These are phyloP conservation scores for Lasiommata megera DNA, from an alignment of 2,888 invertebrate genomes.

Conservation along the genomic window DNA sequence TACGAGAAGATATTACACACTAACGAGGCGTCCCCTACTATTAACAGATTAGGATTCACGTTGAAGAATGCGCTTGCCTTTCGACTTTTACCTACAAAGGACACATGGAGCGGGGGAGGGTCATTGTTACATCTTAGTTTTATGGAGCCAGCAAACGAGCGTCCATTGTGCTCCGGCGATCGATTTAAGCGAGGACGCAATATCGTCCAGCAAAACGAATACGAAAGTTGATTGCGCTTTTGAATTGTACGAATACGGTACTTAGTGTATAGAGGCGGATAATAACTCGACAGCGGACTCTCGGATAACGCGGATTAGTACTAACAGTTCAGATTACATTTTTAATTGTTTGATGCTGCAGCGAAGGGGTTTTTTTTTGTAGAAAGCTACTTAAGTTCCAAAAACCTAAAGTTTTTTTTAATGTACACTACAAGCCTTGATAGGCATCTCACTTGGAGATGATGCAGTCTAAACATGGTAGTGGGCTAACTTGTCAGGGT, in stretches of 20 bases:
- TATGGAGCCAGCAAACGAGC: conserved; percentile 63
- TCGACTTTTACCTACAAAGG: conserved; percentile 30
- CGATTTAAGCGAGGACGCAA: conserved; percentile 60
- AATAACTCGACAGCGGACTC: conserved; percentile 34
- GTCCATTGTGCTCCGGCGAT: conserved; percentile 59
- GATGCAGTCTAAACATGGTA: too few species aligned
- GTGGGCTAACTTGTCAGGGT: too few species aligned
- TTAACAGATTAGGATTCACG: conserved; percentile 47
- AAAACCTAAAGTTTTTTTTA: too few species aligned
- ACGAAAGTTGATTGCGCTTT: conserved; percentile 57
- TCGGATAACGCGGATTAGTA: neutral
- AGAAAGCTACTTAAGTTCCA: too few species aligned
- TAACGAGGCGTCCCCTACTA: conserved; percentile 3
- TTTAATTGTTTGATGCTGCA: neutral
- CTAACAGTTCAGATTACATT: neutral
- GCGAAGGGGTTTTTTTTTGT: too few species aligned
- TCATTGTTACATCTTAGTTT: conserved; percentile 66
- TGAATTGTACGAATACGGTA: conserved; percentile 43
- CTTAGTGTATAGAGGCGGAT: conserved; percentile 36
- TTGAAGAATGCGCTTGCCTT: conserved; percentile 50
- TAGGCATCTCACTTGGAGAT: too few species aligned
- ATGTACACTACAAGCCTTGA: too few species aligned
- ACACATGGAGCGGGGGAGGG: conserved; percentile 27
- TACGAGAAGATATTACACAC: neutral
- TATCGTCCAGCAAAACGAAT: conserved; percentile 57